phyloP scores from a whole-genome alignment of 2,113 vertebrate genomes.

The Podarcis muralis region DNA sequence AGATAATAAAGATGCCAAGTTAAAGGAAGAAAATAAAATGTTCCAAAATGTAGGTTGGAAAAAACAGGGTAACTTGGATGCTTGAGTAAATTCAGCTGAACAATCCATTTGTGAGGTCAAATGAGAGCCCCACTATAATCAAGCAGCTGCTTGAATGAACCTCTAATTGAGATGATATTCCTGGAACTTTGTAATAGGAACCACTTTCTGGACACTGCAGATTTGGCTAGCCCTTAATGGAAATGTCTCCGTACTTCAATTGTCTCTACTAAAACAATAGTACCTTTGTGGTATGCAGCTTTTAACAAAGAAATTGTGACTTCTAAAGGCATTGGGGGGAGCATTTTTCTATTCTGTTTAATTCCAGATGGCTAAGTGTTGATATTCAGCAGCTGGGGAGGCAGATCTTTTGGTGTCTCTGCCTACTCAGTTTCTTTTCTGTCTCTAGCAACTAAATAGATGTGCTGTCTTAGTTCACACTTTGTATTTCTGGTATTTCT shows the following conservation, averaged over 20 bases:
- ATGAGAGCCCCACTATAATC: not conserved
- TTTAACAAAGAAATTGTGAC: not conserved
- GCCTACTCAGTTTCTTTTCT: not conserved
- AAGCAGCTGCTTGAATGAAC: not conserved
- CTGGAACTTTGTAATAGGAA: not conserved
- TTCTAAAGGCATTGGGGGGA: not conserved
- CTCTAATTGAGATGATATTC: not conserved
- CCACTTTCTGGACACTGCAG: not conserved
- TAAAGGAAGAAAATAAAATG: constrained; percentile 89
- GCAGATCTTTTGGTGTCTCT: not conserved
- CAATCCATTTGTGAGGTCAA: not conserved
- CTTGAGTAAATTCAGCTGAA: not conserved
- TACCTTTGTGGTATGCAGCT: not conserved
- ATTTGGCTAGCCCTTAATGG: not conserved
- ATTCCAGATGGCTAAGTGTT: not conserved
- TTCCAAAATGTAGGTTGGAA: constrained; percentile 89
- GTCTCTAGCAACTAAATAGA: not conserved
- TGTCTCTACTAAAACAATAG: not conserved
- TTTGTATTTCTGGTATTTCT: constrained; percentile 1
- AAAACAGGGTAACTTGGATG: accelerated
- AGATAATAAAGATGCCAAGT: constrained; percentile 83
- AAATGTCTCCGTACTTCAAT: not conserved
- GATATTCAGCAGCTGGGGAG: constrained; percentile 14
- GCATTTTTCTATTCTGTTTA: not conserved
- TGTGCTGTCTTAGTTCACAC: not conserved